These are phyloP conservation scores for Ophioninae sp. DNA, from an alignment of 2,888 invertebrate species.

Conservation along the genomic window DNA sequence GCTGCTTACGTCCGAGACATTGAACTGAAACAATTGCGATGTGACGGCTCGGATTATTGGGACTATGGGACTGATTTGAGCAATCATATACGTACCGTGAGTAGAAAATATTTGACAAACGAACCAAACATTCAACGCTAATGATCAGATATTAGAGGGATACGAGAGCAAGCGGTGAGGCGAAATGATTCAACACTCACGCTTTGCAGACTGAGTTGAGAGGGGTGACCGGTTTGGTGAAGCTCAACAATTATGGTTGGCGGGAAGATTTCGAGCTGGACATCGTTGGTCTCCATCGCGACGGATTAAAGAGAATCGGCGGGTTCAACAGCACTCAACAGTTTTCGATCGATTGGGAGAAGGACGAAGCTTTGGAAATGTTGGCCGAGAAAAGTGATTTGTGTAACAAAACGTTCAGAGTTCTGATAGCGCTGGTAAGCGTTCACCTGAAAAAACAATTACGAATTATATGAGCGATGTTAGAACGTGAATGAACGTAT, in stretches of 20 bases:
- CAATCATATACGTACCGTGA: conserved; percentile 91
- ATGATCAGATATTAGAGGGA: not conserved
- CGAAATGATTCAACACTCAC: not conserved
- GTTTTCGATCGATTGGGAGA: conserved; percentile 83
- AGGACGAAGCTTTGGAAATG: conserved; percentile 73
- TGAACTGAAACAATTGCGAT: conserved; percentile 82
- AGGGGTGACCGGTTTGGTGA: conserved; percentile 89
- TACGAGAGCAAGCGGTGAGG: not conserved
- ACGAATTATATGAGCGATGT: not conserved
- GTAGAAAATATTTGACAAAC: conserved; percentile 67
- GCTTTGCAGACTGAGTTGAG: conserved; percentile 83
- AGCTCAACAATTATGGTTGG: conserved; percentile 90
- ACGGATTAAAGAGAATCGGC: conserved; percentile 86
- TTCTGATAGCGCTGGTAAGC: conserved; percentile 87
- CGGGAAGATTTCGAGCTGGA: conserved; percentile 87
- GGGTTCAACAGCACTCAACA: conserved; percentile 85
- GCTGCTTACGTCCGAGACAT: conserved; percentile 82
- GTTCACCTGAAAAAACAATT: not conserved
- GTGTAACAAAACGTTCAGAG: conserved; percentile 87
- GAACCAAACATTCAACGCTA: not conserved
- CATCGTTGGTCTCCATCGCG: conserved; percentile 85
- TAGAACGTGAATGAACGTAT: not conserved
- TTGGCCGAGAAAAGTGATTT: conserved; percentile 82
- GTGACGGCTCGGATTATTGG: conserved; percentile 86
- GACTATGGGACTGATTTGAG: conserved; percentile 90